Conservation (phyloP, 2,888 invertebrate species). For the Drosophila antonietae region DNA sequence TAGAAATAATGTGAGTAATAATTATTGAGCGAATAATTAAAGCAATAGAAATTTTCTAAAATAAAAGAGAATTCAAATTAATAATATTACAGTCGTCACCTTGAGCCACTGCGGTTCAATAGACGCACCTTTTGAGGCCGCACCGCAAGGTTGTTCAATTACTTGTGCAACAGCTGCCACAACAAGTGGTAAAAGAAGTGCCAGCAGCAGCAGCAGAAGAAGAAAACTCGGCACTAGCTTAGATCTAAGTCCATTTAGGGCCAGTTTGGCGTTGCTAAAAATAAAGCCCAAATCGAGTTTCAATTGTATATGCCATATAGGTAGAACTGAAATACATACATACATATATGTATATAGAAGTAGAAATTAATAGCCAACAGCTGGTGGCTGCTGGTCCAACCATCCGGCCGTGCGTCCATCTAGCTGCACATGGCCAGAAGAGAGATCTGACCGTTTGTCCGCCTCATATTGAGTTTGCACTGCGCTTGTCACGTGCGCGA, state of each 20-base stretch:
- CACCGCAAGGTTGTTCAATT: conserved; percentile 46
- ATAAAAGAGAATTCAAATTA: not conserved
- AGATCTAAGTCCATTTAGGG: conserved; percentile 66
- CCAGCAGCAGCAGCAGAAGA: not conserved
- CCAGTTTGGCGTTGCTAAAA: conserved; percentile 27
- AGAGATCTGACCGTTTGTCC: not conserved
- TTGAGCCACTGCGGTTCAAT: conserved; percentile 49
- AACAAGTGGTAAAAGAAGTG: conserved; percentile 6
- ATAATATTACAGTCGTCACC: not conserved
- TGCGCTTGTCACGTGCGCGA: conserved; percentile 49
- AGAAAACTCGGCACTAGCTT: conserved; percentile 2
- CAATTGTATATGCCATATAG: not conserved
- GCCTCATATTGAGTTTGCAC: conserved; percentile 24
- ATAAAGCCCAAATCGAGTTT: conserved; percentile 35
- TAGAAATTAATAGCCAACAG: not conserved
- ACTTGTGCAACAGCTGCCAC: conserved; percentile 54
- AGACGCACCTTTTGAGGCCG: conserved; percentile 56
- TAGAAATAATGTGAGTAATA: too few species aligned
- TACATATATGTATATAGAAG: not conserved
- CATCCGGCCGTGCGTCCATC: not conserved
- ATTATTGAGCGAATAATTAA: not conserved
- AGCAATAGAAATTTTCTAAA: conserved; percentile 2
- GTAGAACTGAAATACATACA: too few species aligned
- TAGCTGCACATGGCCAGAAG: not conserved
- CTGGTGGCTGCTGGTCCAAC: not conserved